Conservation (phyloP, 1,140 invertebrate species). For the Calephelis virginiensis region DNA sequence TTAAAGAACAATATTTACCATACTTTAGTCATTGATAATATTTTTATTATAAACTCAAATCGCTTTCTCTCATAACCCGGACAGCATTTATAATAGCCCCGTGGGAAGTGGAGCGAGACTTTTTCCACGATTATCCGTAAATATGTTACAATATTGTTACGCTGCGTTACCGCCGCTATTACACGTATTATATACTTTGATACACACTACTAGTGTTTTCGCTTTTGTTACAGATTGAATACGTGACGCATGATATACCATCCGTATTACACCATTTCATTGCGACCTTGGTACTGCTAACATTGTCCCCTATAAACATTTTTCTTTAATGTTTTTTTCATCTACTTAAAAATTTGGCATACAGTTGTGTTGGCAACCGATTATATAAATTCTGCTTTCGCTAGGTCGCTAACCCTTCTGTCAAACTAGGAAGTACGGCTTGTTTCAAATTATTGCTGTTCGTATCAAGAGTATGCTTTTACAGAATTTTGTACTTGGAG, state of each 20-base stretch:
- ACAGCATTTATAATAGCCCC: slow-evolving; percentile 21
- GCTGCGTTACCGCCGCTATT: slow-evolving; percentile 10
- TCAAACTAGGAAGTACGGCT: no score
- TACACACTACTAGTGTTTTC: slow-evolving; percentile 5
- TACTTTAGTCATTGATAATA: no score
- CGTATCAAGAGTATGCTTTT: no score
- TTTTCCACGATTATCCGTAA: slow-evolving; percentile 44
- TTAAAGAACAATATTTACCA: no score
- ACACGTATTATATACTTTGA: background rate
- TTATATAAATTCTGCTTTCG: no score
- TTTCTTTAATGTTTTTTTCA: no score
- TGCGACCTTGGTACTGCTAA: background rate
- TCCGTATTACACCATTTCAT: background rate
- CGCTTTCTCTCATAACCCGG: slow-evolving; percentile 30
- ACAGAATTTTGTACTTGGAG: no score
- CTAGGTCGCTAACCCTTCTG: no score
- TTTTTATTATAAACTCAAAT: slow-evolving; percentile 11
- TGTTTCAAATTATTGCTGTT: no score
- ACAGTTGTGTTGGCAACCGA: no score
- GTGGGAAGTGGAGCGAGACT: slow-evolving; percentile 61
- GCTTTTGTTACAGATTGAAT: slow-evolving; percentile 5
- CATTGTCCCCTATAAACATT: background rate
- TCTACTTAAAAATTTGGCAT: no score
- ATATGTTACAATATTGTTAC: slow-evolving; percentile 29
- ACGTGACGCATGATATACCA: background rate